These are phyloP conservation scores for Ophion ventricosus DNA, from an alignment of 2,888 invertebrate species.

Conservation along the genomic window DNA sequence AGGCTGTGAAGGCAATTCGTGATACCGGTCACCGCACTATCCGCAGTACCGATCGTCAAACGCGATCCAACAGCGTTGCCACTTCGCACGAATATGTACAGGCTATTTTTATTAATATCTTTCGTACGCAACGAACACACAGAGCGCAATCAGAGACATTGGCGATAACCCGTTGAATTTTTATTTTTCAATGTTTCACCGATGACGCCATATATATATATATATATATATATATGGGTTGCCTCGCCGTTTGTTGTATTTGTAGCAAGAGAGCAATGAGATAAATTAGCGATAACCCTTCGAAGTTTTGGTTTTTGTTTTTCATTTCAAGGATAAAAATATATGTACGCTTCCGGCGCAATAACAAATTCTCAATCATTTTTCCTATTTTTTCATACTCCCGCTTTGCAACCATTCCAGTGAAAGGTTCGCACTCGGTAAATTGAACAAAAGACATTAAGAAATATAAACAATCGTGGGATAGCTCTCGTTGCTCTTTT, in stretches of 20 bases:
- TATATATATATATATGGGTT: too few species aligned
- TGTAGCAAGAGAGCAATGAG: conserved; percentile 6
- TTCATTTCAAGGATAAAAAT: conserved; percentile 16
- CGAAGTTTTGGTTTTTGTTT: conserved; percentile 21
- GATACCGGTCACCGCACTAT: too few species aligned
- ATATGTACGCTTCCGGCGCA: conserved; percentile 1
- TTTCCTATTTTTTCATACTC: not conserved
- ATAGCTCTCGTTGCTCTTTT: conserved; percentile 2
- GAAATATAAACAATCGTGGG: not conserved
- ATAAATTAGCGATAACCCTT: conserved; percentile 24
- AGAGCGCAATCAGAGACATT: not conserved
- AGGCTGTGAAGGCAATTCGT: too few species aligned
- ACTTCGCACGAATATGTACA: not conserved
- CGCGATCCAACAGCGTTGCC: not conserved
- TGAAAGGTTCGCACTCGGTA: too few species aligned
- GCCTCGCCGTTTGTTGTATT: conserved; percentile 14
- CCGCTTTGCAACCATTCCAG: not conserved
- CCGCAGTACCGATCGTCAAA: not conserved
- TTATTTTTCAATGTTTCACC: not conserved
- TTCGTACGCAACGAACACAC: not conserved
- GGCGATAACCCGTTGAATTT: not conserved
- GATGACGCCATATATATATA: not conserved
- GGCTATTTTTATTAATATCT: not conserved
- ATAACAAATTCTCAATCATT: not conserved
- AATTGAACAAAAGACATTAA: too few species aligned